Evolutionary conservation across 2,797 vertebrate genomes (phyloP).

Genomic region (Pelodytes ibericus): DNA sequence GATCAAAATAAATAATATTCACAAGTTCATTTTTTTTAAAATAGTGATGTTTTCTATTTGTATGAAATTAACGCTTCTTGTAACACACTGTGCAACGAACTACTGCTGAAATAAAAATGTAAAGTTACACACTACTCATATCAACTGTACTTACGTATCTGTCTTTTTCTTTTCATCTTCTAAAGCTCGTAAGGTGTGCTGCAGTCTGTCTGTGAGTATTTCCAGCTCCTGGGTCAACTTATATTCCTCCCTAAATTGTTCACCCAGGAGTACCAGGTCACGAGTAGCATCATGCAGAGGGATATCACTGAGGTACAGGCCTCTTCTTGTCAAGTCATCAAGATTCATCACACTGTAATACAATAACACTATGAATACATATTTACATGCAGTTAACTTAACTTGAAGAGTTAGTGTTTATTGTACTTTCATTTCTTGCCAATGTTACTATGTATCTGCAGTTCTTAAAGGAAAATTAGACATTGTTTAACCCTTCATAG

Average conservation of each 20-base stretch:
- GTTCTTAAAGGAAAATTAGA: no score
- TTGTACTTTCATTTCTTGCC: no score
- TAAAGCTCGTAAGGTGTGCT: constrained; percentile 93
- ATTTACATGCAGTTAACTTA: no score
- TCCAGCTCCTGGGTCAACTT: constrained; percentile 97
- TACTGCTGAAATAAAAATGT: no score
- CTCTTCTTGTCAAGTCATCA: constrained; percentile 93
- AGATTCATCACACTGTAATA: constrained; percentile 93
- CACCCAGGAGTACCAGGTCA: constrained; percentile 95
- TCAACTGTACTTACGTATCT: constrained; percentile 81
- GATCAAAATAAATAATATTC: no score
- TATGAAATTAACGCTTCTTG: no score
- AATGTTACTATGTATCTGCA: no score
- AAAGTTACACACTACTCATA: background rate
- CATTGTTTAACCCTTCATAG: no score
- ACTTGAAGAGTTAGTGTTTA: no score
- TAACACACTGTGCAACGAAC: no score
- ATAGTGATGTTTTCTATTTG: no score
- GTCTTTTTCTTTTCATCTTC: constrained; percentile 99
- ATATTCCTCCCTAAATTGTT: constrained; percentile 98
- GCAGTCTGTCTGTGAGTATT: constrained; percentile 94
- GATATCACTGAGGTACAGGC: constrained; percentile 96
- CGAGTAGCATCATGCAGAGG: constrained; percentile 95
- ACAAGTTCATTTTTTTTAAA: no score
- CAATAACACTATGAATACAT: background rate